Evolutionary conservation across 2,113 vertebrate genomes (phyloP).

Genomic region (Pelusios castaneus): DNA sequence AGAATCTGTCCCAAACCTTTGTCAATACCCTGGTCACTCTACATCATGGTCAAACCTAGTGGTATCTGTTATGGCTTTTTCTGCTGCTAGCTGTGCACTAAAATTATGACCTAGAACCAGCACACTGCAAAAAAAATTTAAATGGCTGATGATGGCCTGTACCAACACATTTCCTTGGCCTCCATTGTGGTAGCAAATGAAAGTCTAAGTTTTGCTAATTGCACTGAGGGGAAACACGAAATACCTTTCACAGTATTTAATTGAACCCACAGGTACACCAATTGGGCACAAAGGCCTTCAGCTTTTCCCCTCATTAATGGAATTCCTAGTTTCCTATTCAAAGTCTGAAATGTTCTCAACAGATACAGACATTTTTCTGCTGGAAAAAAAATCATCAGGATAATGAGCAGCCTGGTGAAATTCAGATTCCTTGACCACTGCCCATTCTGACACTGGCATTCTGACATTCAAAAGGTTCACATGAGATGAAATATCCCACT

Average conservation of each 20-base stretch:
- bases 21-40: background rate
- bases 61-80: background rate
- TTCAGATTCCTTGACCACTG: background rate
- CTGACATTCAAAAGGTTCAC: background rate
- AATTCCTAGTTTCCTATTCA: background rate
- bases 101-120: background rate
- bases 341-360: background rate
- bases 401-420: background rate
- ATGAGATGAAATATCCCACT: background rate
- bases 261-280: background rate
- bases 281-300: background rate
- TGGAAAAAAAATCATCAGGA: background rate
- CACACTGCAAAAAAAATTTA: background rate
- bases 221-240: no score
- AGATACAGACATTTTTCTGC: background rate
- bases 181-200: background rate
- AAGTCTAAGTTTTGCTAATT: background rate
- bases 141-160: background rate
- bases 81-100: background rate
- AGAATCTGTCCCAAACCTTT: background rate
- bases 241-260: no score
- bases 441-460: background rate
- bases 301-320: background rate
- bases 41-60: background rate
- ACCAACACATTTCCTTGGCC: background rate